Conservation (phyloP, 2,888 invertebrate species). For the Operophtera brumata region DNA sequence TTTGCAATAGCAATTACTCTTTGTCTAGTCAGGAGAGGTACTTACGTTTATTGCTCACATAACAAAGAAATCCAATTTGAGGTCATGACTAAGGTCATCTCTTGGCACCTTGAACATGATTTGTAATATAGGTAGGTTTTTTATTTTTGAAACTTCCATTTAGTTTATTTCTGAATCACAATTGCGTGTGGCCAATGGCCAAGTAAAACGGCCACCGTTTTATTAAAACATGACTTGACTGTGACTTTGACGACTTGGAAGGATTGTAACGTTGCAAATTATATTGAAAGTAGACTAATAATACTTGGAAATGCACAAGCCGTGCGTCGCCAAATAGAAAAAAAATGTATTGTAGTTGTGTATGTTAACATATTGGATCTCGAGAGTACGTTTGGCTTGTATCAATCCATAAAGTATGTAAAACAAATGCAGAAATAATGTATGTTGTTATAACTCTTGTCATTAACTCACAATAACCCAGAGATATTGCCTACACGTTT, state of each 20-base stretch:
- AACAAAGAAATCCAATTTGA: conserved; percentile 22
- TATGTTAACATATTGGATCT: too few relatives aligned
- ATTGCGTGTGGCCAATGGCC: neutral
- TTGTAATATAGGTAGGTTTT: conserved; percentile 11
- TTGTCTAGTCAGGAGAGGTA: conserved; percentile 13
- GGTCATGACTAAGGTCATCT: conserved; percentile 18
- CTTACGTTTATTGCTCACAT: conserved; percentile 9
- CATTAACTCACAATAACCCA: conserved; percentile 43
- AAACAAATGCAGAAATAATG: conserved; percentile 31
- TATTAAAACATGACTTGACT: too few relatives aligned
- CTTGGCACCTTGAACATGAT: conserved; percentile 13
- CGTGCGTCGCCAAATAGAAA: too few relatives aligned
- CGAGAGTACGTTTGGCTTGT: too few relatives aligned
- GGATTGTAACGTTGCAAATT: too few relatives aligned
- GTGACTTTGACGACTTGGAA: too few relatives aligned
- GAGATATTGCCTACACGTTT: conserved; percentile 50
- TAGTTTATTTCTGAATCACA: conserved; percentile 3
- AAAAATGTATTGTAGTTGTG: too few relatives aligned
- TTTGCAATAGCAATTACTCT: conserved; percentile 16
- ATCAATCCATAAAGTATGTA: neutral
- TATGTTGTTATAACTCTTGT: conserved; percentile 31
- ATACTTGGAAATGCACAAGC: too few relatives aligned
- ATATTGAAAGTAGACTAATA: too few relatives aligned
- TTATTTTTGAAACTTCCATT: neutral
- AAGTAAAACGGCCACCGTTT: too few relatives aligned